Evolutionary conservation across 2,113 vertebrate genomes (phyloP), one percentile per base, ranked within the genome.

Genomic region (Pachycephala philippinensis): DNA sequence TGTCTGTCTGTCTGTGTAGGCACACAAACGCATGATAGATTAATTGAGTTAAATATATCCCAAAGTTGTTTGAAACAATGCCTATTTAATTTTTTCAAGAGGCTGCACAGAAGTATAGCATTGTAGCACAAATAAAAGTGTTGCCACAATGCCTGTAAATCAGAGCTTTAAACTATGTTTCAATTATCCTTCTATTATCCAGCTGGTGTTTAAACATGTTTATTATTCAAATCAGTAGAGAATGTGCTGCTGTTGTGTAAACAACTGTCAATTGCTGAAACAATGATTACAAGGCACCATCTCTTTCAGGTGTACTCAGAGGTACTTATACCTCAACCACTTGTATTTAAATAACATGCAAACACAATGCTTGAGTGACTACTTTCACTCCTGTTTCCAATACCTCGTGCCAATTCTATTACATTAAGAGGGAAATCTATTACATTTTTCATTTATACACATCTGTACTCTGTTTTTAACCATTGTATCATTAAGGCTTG

Each of bases 151-250:
- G 97, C 97, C 97, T 97, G 97, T 98, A 98, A 98, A 98, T 98
- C 98, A 98, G 97, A 98, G 98, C 98, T 98, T 98, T 98, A 98
- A 98, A 98, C 97, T 98, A 98, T 98, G 98, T 98, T 98, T 98
- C 98, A 98, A 98, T 98, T 98, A 98, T 98, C 97, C 97, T 98
- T 98, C 98, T 98, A 98, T 98, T 98, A 98, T 98, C 97, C 98
- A 98, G 98, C 98, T 98, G 97, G 98, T 98, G 98, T 98, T 98
- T 98, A 98, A 98, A 97, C 97, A 94, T 98, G 98, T 98, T 98
- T 98, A 98, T 98, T 98, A 98, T 98, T 98, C 98, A 98, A 98
- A 98, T 98, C 98, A 98, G 98, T 97, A 93, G 97, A 95, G 97
- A 98, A 98, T 98, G 98, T 98, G 97, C 97, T 98, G 97, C 98